Base-by-base conservation (phyloP, 2,113 vertebrate species). In the Tragelaphus scriptus region DNA sequence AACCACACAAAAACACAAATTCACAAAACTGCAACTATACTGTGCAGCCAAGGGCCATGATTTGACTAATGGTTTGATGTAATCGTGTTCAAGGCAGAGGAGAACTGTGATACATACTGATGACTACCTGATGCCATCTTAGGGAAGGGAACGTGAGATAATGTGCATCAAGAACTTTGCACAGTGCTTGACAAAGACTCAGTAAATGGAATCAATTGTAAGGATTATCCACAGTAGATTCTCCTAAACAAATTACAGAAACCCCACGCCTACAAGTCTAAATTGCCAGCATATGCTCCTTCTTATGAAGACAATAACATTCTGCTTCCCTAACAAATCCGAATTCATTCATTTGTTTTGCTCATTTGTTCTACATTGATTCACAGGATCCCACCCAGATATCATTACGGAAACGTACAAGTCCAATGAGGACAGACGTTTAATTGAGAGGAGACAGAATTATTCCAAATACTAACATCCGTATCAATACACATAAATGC, bases 311-410 rank as follows among this genome's bases (percentile, higher is more conserved):
- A 97, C 88, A 81, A 81, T 59, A 86, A 32, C 86, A 61, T 75
- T 77, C 75, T 92, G 68, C 95, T 91, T 84, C 90, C 80, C 68
- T 44, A 87, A 95, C 84, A 96, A 92, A 90, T 36, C 65, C 23
- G 5, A 91, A 94, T 32, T 58, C 91, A 84, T 47, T 44, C 91
- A 84, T 79, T 94, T 96, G 68, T 81, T 93, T 30, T 81, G 47
- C 65, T 86, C 82, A 36, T 93, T 96, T 86, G 90, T 85, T 90
- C 92, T 96, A 56, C 53, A 59, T 0, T 16, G 19, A 89, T 51
- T 36, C 86, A 79, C 65, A 63, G 10, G 25, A 58, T 53, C 68
- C 95, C 91, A 96, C 84, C 63, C 90, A 93, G 86, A 40, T 23
- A 89, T 25, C 61, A 88, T 51, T 51, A 88, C 2, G 10, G 82